Conservation (phyloP, 37 sponge, comb jelly and placozoan genomes). For the Beroe ovata region DNA sequence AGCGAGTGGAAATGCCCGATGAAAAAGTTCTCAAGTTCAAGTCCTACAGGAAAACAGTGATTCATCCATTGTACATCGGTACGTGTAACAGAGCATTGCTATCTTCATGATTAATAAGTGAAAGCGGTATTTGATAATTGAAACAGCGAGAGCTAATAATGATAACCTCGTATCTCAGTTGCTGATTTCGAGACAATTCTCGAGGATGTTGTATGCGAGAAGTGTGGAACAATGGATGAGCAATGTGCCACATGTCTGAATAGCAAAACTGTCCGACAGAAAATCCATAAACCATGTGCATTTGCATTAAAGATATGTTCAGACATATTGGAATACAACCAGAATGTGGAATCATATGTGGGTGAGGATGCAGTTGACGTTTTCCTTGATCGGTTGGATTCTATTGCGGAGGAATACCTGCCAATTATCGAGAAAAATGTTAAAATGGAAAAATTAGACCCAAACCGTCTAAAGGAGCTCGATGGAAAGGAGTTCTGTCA, state of each 20-base stretch:
- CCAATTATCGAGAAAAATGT: background rate
- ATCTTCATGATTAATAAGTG: no score
- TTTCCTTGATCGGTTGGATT: background rate
- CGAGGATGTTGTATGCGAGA: background rate
- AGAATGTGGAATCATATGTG: background rate
- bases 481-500: no score
- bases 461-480: no score
- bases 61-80: background rate
- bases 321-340: background rate
- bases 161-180: background rate
- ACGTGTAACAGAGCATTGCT: background rate
- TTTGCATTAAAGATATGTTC: slow-evolving; percentile 8
- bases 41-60: background rate
- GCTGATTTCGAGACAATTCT: background rate
- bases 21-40: background rate
- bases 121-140: no score
- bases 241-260: no score
- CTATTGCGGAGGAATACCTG: background rate
- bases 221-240: background rate
- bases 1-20: background rate
- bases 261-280: no score
- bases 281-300: no score
- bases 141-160: no score
- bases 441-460: background rate
- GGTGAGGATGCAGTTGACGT: background rate